A percentile compares a stretch with the other conserved stretches of the same genome.
These are phyloP conservation scores for Macrostomum lignano DNA, from an alignment of 1,140 invertebrate species.

Conservation along the genomic window DNA sequence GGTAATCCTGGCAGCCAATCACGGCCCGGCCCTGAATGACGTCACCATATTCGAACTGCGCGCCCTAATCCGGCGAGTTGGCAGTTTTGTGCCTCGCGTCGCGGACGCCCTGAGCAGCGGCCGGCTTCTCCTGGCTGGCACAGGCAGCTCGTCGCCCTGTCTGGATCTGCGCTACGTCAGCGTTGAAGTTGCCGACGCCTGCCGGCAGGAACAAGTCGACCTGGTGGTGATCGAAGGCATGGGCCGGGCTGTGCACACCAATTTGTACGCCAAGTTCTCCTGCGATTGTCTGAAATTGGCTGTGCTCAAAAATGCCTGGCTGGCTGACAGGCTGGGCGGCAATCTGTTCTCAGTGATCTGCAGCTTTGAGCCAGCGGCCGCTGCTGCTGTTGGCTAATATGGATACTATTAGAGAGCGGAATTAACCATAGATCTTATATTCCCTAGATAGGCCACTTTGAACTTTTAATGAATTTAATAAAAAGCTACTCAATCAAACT, in stretches of 20 bases:
- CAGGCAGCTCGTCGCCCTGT: conserved; percentile 68
- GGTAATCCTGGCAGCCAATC: conserved; percentile 9
- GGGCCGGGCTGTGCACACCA: conserved; percentile 74
- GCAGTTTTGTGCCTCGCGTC: conserved; percentile 40
- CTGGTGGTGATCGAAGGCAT: conserved; percentile 76
- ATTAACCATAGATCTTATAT: too few species aligned
- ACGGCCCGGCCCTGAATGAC: conserved; percentile 68
- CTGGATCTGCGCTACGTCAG: conserved; percentile 54
- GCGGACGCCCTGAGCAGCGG: conserved; percentile 37
- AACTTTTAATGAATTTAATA: too few species aligned
- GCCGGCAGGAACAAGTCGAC: conserved; percentile 34
- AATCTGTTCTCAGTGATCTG: conserved; percentile 69
- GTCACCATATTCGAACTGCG: conserved; percentile 57
- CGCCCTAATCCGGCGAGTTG: conserved; percentile 41
- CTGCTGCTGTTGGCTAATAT: too few species aligned
- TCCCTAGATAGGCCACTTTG: too few species aligned
- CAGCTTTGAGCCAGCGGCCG: conserved; percentile 42
- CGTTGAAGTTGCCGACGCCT: background rate
- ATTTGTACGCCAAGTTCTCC: conserved; percentile 54
- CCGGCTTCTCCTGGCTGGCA: conserved; percentile 49
- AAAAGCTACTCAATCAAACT: too few species aligned
- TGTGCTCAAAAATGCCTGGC: conserved; percentile 72
- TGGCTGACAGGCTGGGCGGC: conserved; percentile 57
- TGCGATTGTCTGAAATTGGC: conserved; percentile 66
- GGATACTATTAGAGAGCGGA: too few species aligned